These are phyloP conservation scores for Zoanthus sansibaricus DNA, from an alignment of 92 coral and sea anemone genomes.

Conservation along the genomic window DNA sequence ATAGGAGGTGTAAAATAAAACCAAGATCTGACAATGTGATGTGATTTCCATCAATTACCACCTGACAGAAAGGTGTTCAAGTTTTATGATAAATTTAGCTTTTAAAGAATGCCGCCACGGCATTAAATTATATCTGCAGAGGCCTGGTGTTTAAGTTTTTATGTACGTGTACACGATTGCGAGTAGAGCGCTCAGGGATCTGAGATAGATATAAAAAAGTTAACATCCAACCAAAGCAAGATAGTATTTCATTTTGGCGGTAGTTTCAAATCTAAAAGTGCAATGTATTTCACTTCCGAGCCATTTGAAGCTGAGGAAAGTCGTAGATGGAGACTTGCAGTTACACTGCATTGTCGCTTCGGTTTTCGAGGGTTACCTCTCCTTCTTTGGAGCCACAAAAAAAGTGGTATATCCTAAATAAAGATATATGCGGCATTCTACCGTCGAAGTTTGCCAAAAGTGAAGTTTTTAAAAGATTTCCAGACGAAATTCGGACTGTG, in stretches of 20 bases:
- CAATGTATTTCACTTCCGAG: background rate
- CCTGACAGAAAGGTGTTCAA: background rate
- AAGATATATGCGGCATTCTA: constrained; percentile 39
- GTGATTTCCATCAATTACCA: background rate
- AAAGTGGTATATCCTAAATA: constrained; percentile 47
- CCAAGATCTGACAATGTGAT: background rate
- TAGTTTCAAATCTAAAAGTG: constrained; percentile 36
- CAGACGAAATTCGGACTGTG: background rate
- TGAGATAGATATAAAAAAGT: background rate
- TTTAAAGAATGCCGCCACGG: background rate
- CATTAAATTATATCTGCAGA: background rate
- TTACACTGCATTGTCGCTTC: background rate
- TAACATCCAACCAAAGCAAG: constrained; percentile 17
- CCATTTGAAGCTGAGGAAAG: constrained; percentile 10
- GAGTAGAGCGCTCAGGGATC: background rate
- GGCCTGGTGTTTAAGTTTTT: background rate
- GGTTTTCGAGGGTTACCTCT: constrained; percentile 20
- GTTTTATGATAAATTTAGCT: background rate
- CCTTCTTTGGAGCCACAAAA: constrained; percentile 39
- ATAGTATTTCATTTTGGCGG: constrained; percentile 50
- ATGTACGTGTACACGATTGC: background rate
- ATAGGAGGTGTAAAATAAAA: background rate
- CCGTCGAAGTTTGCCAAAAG: constrained; percentile 28
- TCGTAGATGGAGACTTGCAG: constrained; percentile 2
- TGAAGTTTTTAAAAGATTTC: constrained; percentile 32